Conservation (phyloP, 2,888 invertebrate genomes). For the Troglohyphantes excavatus region DNA sequence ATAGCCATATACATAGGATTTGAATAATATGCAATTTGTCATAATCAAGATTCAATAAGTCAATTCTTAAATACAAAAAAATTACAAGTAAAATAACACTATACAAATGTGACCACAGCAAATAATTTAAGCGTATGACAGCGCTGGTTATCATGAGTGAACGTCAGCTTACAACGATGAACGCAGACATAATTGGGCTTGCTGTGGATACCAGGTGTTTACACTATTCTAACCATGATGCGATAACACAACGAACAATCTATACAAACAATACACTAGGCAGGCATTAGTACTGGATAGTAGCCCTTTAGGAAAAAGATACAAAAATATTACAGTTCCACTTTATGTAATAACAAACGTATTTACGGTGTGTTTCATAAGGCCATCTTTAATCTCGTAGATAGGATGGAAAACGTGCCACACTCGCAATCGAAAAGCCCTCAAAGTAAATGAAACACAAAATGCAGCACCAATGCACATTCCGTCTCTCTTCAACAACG, state of each 20-base stretch:
- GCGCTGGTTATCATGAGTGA: constrained; percentile 45
- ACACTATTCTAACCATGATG: constrained; percentile 60
- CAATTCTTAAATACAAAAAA: constrained; percentile 67
- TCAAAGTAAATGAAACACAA: constrained; percentile 51
- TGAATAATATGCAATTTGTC: constrained; percentile 14
- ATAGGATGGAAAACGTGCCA: constrained; percentile 74
- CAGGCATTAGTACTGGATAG: constrained; percentile 56
- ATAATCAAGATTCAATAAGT: constrained; percentile 38
- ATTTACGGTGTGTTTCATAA: constrained; percentile 68
- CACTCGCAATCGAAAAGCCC: constrained; percentile 49
- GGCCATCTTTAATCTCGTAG: constrained; percentile 75
- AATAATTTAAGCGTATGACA: constrained; percentile 50
- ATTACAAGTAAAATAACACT: constrained; percentile 74
- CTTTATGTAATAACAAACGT: constrained; percentile 76
- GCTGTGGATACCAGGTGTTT: constrained; percentile 48
- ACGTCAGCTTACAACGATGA: constrained; percentile 54
- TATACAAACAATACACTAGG: constrained; percentile 73
- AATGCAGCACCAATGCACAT: constrained; percentile 73
- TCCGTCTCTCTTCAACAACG: neutral
- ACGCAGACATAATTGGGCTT: constrained; percentile 32
- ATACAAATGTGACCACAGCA: constrained; percentile 68
- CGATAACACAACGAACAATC: constrained; percentile 73
- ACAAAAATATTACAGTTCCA: constrained; percentile 77
- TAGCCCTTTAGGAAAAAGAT: constrained; percentile 72
- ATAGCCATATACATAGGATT: constrained; percentile 34